phyloP scores from a whole-genome alignment of 1,140 invertebrate genomes.

The Drosophila ohnishii region DNA sequence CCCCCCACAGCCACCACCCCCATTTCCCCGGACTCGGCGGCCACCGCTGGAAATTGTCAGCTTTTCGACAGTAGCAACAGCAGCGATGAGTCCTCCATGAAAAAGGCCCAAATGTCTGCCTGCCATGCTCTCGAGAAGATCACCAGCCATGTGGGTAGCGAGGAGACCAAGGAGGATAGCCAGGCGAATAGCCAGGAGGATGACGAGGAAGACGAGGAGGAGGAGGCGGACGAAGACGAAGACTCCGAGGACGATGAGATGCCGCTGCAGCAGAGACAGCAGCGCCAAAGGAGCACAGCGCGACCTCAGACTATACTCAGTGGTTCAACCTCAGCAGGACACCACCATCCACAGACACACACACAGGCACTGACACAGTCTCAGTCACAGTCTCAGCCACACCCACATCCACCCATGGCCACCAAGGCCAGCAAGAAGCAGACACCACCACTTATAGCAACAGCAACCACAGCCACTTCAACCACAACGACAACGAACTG shows the following conservation, averaged over 20 bases:
- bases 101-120: constrained; percentile 76
- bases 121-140: constrained; percentile 74
- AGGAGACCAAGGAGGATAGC: constrained; percentile 41
- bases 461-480: constrained; percentile 20
- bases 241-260: constrained; percentile 61
- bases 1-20: constrained; percentile 76
- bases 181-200: constrained; percentile 31
- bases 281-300: constrained; percentile 33
- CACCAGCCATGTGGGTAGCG: constrained; percentile 37
- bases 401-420: constrained; percentile 54
- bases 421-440: constrained; percentile 72
- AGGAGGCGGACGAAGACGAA: constrained; percentile 9
- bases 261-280: constrained; percentile 60
- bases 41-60: constrained; percentile 69
- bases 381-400: constrained; percentile 20
- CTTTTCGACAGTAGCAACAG: constrained; percentile 80
- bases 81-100: constrained; percentile 76
- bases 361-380: constrained; percentile 10
- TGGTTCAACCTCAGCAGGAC: constrained; percentile 9
- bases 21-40: constrained; percentile 74
- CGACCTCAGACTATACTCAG: constrained; percentile 24
- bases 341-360: constrained; percentile 18
- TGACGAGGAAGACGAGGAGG: constrained; percentile 6
- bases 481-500: constrained; percentile 72
- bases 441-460: constrained; percentile 44